Percentiles rank a stretch among this genome's conserved stretches.
phyloP scores from a whole-genome alignment of 2,888 invertebrate species.

The Gryllus longicercus region DNA sequence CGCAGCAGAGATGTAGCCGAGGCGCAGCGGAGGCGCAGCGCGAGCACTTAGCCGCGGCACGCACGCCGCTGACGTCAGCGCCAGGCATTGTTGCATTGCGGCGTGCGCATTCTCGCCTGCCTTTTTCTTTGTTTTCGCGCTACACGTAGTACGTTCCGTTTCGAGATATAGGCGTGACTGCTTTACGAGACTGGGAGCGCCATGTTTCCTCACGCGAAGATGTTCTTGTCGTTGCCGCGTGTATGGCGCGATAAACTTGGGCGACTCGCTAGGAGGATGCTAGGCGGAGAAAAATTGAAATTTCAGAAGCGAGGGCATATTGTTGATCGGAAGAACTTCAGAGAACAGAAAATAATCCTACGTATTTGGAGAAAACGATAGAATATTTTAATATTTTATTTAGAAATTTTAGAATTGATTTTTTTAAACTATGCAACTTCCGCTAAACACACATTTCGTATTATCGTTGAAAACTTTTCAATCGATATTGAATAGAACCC shows the following conservation, averaged over 20 bases:
- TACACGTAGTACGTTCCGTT: not conserved
- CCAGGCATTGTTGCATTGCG: not conserved
- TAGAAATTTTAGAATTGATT: too few species aligned
- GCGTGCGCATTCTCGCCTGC: not conserved
- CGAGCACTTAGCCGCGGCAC: constrained; percentile 17
- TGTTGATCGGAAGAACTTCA: too few species aligned
- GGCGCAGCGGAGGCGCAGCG: not conserved
- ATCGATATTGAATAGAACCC: too few species aligned
- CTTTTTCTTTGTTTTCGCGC: constrained; percentile 1
- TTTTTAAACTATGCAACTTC: too few species aligned
- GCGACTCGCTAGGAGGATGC: not conserved
- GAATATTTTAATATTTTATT: too few species aligned
- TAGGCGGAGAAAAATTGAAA: too few species aligned
- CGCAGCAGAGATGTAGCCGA: too few species aligned
- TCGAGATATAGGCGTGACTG: constrained; percentile 4
- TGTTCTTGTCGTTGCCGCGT: not conserved
- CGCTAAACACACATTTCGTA: too few species aligned
- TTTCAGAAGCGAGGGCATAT: too few species aligned
- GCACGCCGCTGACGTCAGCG: not conserved
- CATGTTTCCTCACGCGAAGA: not conserved
- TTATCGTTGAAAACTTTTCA: too few species aligned
- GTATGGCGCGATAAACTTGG: not conserved
- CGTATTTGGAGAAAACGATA: too few species aligned
- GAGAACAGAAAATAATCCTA: too few species aligned
- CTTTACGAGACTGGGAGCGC: not conserved